Evolutionary conservation across 1,140 invertebrate genomes (phyloP), one percentile per base, ranked within the genome.

Genomic region (Oryctes rhinoceros): DNA sequence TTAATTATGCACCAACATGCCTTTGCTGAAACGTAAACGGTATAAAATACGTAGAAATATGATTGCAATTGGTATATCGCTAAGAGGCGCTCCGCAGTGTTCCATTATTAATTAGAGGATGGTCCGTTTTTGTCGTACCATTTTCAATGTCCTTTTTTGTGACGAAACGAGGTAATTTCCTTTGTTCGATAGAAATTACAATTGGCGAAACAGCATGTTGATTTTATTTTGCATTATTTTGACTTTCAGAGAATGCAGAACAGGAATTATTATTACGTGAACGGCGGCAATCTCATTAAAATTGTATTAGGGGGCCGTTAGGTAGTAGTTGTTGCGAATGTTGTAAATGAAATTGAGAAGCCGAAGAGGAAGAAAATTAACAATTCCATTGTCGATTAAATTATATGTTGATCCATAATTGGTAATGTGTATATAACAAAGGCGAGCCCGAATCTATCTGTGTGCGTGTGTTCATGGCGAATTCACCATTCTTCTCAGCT

Each of bases 401-500:
- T 53, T 53, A 53, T 53, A 53, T 53, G 49, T 53, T 53, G 49
- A 53, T 53, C 13, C 49, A 4, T 53, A 53, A 53, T 53, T 53
- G 49, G 49, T 53, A 53, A 53, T 53, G 49, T 53, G 49, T 53
- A 53, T 53, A 53, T 11, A 53, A 53, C 49, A 53, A 53, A 53
- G 49, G 49, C 49, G 49, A 53, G 13, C 49, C 49, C 11, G 49
- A 53, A 53, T 18, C 13, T 15, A 4, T 53, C 11, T 53, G 49
- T 53, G 49, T 53, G 49, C 49, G 49, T 53, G n/a, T 13, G 49
- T 53, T 53, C 49, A 53, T 53, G 49, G 49, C 49, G 49, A 53
- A 67, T 67, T 67, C 18, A 67, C 65, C 20, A 67, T 30, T 67
- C 65, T 67, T 67, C 65, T 67, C 30, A 67, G 20, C 18, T 67